These are phyloP conservation scores for Bettongia penicillata DNA, from an alignment of 2,113 vertebrate species.

Conservation along the genomic window DNA sequence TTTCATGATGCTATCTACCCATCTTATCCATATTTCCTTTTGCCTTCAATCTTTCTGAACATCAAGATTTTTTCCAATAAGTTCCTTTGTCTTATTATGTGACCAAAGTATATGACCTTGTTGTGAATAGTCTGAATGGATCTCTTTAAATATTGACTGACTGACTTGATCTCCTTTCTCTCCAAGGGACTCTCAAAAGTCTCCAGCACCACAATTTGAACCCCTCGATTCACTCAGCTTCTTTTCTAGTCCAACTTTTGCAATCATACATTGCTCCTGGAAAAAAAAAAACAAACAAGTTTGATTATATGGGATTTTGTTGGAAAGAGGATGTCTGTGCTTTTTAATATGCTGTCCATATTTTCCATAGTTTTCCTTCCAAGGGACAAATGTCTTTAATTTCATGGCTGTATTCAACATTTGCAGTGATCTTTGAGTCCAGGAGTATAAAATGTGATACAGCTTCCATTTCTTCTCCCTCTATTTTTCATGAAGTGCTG, in stretches of 20 bases:
- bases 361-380: neutral
- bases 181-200: neutral
- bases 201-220: neutral
- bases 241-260: too few relatives aligned
- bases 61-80: too few relatives aligned
- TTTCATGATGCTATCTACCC: too few relatives aligned
- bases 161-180: too few relatives aligned
- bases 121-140: too few relatives aligned
- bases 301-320: neutral
- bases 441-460: neutral
- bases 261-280: too few relatives aligned
- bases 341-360: neutral
- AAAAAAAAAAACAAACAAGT: neutral
- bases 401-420: neutral
- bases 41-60: too few relatives aligned
- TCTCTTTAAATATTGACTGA: too few relatives aligned
- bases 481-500: neutral
- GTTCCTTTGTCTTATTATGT: too few relatives aligned
- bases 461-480: neutral
- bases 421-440: neutral
- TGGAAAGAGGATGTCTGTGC: neutral
- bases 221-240: neutral
- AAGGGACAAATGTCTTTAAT: neutral
- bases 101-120: too few relatives aligned
- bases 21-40: too few relatives aligned